Evolutionary conservation across 1,140 invertebrate genomes (phyloP).

Genomic region (Pogonomyrmex californicus): DNA sequence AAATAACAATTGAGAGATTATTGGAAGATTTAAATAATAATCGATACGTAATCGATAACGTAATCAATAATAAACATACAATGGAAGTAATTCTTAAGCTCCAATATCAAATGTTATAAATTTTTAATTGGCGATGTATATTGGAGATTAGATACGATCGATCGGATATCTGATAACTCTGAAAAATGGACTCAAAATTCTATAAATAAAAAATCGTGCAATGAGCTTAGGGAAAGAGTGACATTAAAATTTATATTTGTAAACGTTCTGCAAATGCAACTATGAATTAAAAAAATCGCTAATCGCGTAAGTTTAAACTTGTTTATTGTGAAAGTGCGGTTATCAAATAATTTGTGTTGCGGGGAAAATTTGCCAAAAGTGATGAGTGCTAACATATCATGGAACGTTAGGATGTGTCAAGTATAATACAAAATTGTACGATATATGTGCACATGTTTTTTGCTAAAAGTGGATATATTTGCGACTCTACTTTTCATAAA

Average conservation of each 20-base stretch:
- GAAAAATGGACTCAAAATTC: not conserved
- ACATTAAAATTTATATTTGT: not conserved
- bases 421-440: not conserved
- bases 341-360: not conserved
- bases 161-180: not conserved
- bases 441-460: not conserved
- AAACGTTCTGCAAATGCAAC: not conserved
- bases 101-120: not conserved
- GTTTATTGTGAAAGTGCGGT: not conserved
- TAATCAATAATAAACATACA: not conserved
- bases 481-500: not conserved
- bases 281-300: not conserved
- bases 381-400: not conserved
- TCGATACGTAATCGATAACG: not conserved
- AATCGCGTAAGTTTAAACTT: not conserved
- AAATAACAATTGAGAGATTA: not conserved
- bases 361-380: not conserved
- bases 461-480: not conserved
- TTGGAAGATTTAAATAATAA: not conserved
- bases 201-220: not conserved
- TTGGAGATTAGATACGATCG: not conserved
- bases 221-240: not conserved
- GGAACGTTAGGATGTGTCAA: not conserved
- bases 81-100: not conserved
- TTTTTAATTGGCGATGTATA: not conserved